A percentile compares a stretch with the other conserved stretches of the same genome.
Conservation (phyloP, 2,113 vertebrate genomes). For the Chelonoidis abingdonii region DNA sequence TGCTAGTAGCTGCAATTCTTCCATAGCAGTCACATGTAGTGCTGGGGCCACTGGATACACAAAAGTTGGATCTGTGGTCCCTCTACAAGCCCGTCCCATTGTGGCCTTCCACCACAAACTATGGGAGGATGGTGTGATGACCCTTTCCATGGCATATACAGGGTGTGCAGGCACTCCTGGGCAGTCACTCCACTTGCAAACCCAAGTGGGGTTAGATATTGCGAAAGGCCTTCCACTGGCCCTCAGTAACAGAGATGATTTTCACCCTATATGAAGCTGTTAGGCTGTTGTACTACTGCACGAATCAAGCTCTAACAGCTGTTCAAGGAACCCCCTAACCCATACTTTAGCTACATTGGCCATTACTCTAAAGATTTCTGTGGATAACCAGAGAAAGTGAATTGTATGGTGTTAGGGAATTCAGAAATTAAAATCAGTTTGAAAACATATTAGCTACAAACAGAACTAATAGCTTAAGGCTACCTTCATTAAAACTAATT, state of each 20-base stretch:
- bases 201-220: not conserved
- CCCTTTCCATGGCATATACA: not conserved
- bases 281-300: not conserved
- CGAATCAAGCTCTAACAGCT: not conserved
- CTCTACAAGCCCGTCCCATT: not conserved
- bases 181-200: not conserved
- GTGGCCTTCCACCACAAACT: not conserved
- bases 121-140: not conserved
- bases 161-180: not conserved
- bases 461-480: not conserved
- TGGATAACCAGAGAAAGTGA: not conserved
- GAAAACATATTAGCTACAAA: not conserved
- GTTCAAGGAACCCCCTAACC: not conserved
- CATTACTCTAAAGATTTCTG: not conserved
- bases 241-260: not conserved
- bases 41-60: not conserved
- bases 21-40: not conserved
- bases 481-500: not conserved
- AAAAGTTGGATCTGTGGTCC: not conserved
- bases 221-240: rapidly evolving
- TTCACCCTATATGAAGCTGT: not conserved
- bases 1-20: not conserved
- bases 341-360: not conserved
- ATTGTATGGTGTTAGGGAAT: slow-evolving; percentile 13
- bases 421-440: not conserved